Evolutionary conservation across 2,113 vertebrate species (phyloP).

Genomic region (Megaleporinus macrocephalus): DNA sequence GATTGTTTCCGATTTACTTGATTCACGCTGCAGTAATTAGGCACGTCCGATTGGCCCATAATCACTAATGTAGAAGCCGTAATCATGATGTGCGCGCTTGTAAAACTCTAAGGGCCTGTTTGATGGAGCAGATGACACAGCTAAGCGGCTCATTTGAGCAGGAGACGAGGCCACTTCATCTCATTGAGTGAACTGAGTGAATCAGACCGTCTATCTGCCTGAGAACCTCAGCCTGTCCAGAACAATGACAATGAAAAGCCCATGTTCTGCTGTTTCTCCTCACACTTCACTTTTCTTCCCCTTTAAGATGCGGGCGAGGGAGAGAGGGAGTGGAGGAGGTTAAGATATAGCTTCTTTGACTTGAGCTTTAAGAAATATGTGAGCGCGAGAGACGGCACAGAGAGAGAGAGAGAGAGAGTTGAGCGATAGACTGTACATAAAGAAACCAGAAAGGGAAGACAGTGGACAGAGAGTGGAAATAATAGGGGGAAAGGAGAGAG

Average conservation of each 20-base stretch:
- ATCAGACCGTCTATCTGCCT: not conserved
- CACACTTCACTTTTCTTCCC: not conserved
- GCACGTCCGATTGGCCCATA: slow-evolving; percentile 9
- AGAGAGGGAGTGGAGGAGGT: not conserved
- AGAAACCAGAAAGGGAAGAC: too few relatives aligned
- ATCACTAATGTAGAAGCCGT: slow-evolving; percentile 28
- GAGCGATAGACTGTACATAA: too few relatives aligned
- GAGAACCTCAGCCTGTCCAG: not conserved
- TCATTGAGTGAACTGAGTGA: slow-evolving; percentile 41
- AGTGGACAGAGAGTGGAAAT: too few relatives aligned
- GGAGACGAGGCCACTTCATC: slow-evolving; percentile 43
- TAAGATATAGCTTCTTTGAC: too few relatives aligned
- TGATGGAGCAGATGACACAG: slow-evolving; percentile 16
- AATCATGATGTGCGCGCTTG: slow-evolving; percentile 28
- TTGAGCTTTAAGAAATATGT: too few relatives aligned
- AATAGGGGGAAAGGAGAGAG: too few relatives aligned
- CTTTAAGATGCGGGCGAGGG: not conserved
- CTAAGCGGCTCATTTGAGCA: slow-evolving; percentile 16
- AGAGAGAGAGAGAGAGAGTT: too few relatives aligned
- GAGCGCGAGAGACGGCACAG: not conserved
- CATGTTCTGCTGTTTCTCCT: not conserved
- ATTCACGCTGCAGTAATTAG: slow-evolving; percentile 32
- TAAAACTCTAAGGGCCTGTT: not conserved
- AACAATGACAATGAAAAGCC: not conserved
- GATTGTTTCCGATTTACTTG: slow-evolving; percentile 17